Base-by-base conservation (phyloP, 2,113 vertebrate species). In the Onychostoma macrolepis region DNA sequence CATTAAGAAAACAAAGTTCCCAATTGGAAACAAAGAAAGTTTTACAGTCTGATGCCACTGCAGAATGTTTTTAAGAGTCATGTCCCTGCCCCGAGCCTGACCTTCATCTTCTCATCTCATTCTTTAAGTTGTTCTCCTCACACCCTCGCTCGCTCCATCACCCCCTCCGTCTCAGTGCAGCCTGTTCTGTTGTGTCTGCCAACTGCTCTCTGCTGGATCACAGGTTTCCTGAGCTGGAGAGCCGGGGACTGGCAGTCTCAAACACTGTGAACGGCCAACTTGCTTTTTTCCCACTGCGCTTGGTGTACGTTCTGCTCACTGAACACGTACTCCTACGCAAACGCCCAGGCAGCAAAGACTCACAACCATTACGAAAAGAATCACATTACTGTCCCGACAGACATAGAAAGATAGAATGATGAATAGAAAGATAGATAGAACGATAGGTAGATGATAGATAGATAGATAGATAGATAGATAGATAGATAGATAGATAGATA, bases 181-280 rank as follows among this genome's bases (percentile, higher is more conserved):
- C 90, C 94, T 94, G 93, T 92, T 92, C 89, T 92, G 92, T 91
- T 91, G 90, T 91, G 93, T 93, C 93, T 95, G 94, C 93, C 94
- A 93, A 93, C 85, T 86, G 88, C 88, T 89, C 93, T 92, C 90
- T 85, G 90, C 85, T 90, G 89, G 91, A 92, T 90, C 85, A 28
- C 92, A 92, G 92, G 92, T 94, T 95, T 94, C 92, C 93, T 92
- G 91, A 93, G 89, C 69, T 88, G 90, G 90, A 92, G 91, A 94
- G 93, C 91, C 90, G 88, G 67, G 90, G 90, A 89, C 93, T 94
- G 93, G 93, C 93, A 93, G 85, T 15, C 90, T 89, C 83, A 88
- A 38, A 85, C 86, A 86, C 88, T 94, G 93, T 92, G 93, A 93
- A 93, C 90, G 78, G 84, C 91, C 91, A 93, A 90, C 86, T 85